Evolutionary conservation across 2,113 vertebrate genomes (phyloP).

Genomic region (Labeo catla): DNA sequence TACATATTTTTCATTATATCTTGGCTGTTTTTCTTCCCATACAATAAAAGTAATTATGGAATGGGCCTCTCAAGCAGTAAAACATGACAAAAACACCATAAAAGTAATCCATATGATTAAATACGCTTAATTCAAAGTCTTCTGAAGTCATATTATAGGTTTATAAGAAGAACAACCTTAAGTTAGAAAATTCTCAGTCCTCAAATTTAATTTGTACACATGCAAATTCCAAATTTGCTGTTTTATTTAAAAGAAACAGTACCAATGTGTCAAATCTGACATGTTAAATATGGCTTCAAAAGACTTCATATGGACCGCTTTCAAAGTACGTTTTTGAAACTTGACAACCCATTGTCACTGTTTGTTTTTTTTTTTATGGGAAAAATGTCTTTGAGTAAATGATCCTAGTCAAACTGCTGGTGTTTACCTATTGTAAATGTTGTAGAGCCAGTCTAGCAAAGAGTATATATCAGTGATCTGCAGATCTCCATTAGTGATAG

Average conservation of each 20-base stretch:
- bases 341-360: not conserved
- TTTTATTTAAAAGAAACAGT: not conserved
- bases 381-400: not conserved
- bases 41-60: not conserved
- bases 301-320: not conserved
- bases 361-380: not conserved
- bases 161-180: not conserved
- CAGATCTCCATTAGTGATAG: slow-evolving; percentile 73
- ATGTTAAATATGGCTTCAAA: not conserved
- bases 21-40: not conserved
- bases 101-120: not conserved
- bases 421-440: slow-evolving; percentile 84
- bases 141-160: not conserved
- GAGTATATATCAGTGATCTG: slow-evolving; percentile 83
- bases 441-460: slow-evolving; percentile 88
- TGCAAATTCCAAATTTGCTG: not conserved
- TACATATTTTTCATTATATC: not conserved
- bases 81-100: not conserved
- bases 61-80: not conserved
- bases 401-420: not conserved
- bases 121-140: not conserved
- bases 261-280: not conserved
- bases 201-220: not conserved
- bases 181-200: not conserved
- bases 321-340: not conserved